Base-by-base conservation (phyloP, 2,888 invertebrate genomes). In the Acronicta leporina region DNA sequence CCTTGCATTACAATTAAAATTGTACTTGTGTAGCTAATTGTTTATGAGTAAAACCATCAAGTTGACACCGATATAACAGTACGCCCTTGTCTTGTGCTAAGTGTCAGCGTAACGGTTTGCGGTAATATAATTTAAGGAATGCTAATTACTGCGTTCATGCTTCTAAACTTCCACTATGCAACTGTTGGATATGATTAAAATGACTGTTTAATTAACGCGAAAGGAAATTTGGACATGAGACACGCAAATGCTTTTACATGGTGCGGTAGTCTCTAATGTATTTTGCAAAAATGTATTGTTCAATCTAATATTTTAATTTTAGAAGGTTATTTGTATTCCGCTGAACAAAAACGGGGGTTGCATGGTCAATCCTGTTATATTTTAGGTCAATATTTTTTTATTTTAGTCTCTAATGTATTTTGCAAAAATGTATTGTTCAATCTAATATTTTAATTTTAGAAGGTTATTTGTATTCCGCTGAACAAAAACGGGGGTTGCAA, bases 151-250 rank as follows among this genome's bases (percentile, higher is more conserved):
- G 25, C 62, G 45, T 68, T 15, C 10, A 33, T 49, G 73, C 51
- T 60, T 73, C 27, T 14, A 48, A 73, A 73, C 52, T 68, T 69
- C 73, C 52, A 62, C 52, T 49, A 44, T 68, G 63, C 52, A 73
- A 68, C 55, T 73, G 49, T 68, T 54, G 49, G 41, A 52, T 52
- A 62, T 51, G 40, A 52, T 68, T 38, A 72, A 25, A 54, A 20
- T 14, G 2, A 62, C 33, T 73, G 51, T 62, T 73, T 63, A 42
- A 68, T 68, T 63, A 57, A 48, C 41, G 16, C 48, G 13, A 51
- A 68, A 68, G 63, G 56, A 69, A 63, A 56, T 69, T 69, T 54
- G 20, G 44, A 20, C 53, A 69, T 35, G 14, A 33, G 35, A 45
- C 41, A 54, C 46, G 53, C 33, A 48, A 54, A 53, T 42, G 49